These are phyloP conservation scores for Eonycteris spelaea DNA, from an alignment of 2,113 vertebrate genomes.

Conservation along the genomic window DNA sequence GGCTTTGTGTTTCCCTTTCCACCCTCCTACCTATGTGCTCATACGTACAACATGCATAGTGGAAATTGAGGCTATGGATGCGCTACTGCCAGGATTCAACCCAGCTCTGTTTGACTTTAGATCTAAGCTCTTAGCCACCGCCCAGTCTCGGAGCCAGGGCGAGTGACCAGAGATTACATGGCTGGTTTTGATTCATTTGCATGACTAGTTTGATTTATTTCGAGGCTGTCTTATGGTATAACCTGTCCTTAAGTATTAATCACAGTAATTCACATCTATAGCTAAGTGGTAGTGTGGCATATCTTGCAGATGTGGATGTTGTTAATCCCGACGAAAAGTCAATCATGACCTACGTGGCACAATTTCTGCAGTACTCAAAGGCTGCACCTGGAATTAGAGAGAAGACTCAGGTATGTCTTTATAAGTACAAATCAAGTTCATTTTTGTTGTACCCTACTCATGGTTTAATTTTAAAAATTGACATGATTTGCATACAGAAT, in stretches of 20 bases:
- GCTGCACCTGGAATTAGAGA: conserved; percentile 78
- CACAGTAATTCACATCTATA: background rate
- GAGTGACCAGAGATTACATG: background rate
- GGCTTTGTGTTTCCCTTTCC: background rate
- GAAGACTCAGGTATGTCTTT: conserved; percentile 83
- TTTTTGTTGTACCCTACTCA: background rate
- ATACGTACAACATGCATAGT: background rate
- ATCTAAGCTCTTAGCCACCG: background rate
- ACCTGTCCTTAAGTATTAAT: background rate
- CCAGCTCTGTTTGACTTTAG: background rate
- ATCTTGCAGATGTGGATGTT: conserved; percentile 91
- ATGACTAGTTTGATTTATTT: background rate
- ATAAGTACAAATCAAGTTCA: background rate
- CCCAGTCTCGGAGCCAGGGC: background rate
- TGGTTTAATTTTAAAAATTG: background rate
- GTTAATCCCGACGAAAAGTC: conserved; percentile 96
- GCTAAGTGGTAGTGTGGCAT: conserved; percentile 42
- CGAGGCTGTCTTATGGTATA: background rate
- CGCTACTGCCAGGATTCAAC: background rate
- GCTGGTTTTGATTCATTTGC: background rate
- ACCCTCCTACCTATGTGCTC: background rate
- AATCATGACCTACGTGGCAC: conserved; percentile 97
- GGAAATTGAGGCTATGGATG: background rate
- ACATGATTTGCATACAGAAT: background rate
- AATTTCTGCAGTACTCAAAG: conserved; percentile 95